Evolutionary conservation across 2,888 invertebrate genomes (phyloP).

Genomic region (Steinernema carpocapsae): DNA sequence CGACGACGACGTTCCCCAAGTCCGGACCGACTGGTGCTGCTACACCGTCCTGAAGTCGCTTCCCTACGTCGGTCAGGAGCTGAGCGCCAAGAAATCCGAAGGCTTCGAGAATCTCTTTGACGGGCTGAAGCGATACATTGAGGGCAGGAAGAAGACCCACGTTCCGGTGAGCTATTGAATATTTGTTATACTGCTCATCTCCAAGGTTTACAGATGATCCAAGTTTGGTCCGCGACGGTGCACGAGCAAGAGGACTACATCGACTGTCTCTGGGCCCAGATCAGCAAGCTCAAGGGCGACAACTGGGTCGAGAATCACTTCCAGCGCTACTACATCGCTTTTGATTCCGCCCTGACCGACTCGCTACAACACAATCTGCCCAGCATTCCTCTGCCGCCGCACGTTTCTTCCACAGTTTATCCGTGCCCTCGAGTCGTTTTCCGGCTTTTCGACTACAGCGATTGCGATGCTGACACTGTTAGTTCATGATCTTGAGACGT

Average conservation of each 20-base stretch:
- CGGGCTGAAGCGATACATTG: conserved; percentile 86
- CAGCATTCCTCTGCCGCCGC: conserved; percentile 72
- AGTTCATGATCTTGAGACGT: neutral
- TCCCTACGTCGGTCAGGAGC: conserved; percentile 82
- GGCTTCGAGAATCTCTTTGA: conserved; percentile 87
- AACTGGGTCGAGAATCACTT: conserved; percentile 77
- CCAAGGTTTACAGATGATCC: conserved; percentile 77
- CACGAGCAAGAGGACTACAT: conserved; percentile 94
- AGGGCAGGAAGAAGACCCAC: conserved; percentile 88
- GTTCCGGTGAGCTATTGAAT: conserved; percentile 71
- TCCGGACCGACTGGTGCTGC: conserved; percentile 75
- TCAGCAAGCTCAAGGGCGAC: conserved; percentile 86
- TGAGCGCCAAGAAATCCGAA: conserved; percentile 93
- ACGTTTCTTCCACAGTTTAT: conserved; percentile 86
- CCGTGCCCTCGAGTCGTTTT: conserved; percentile 94
- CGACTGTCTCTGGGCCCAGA: conserved; percentile 94
- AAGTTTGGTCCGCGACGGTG: conserved; percentile 78
- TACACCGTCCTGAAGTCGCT: conserved; percentile 80
- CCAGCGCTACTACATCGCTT: conserved; percentile 88
- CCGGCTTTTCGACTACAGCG: conserved; percentile 94
- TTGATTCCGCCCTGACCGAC: conserved; percentile 91
- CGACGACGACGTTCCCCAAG: conserved; percentile 88
- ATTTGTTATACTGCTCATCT: neutral
- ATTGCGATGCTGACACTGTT: conserved; percentile 81
- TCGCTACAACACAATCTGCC: conserved; percentile 91